Base-by-base conservation (phyloP, 2,797 vertebrate genomes). In the Sebastiscus albofasciatus region DNA sequence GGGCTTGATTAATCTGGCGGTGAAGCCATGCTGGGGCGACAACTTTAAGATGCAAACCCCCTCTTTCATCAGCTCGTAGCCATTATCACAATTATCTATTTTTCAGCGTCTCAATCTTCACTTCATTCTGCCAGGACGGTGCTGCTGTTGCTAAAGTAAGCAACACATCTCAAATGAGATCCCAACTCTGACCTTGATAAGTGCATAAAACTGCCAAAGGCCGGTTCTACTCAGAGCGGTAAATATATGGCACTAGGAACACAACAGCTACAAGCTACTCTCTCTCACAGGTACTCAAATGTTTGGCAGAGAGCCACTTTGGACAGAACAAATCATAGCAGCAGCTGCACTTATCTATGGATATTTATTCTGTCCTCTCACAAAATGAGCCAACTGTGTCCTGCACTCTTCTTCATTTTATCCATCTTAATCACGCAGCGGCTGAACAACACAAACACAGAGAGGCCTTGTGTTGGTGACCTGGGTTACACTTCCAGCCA, bases 121-220 rank as follows among this genome's bases (percentile, higher is more conserved):
- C 72, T 74, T 77, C 77, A 82, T 85, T 91, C 74, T 69, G 56
- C 4, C 7, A 70, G 83, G 52, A 80, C 36, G 34, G 33, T 31
- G 72, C 67, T 2, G 79, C 76, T 67, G 11, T 42, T 60, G 75
- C 84, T 84, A 22, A 77, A 83, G 86, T 75, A 69, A 79, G 83
- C 62, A 70, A 72, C 78, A 80, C 76, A 72, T 34, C 83, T 73
- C 83, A 79, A 81, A 90, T 80, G 78, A 90, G 88, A 90, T 79
- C 80, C 82, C 29, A 75, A 77, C 84, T 78, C 83, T 87, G 87
- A 92, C 90, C 90, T 89, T 88, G 84, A 87, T 77, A 80, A 88
- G 81, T 89, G 80, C 79, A 85, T 92, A 85, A 92, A 92, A 85
- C 76, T 86, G 90, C 73, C 91, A 88, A 58, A 85, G 73, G 71